Base-by-base conservation (phyloP, 2,113 vertebrate species). In the Anhinga anhinga region DNA sequence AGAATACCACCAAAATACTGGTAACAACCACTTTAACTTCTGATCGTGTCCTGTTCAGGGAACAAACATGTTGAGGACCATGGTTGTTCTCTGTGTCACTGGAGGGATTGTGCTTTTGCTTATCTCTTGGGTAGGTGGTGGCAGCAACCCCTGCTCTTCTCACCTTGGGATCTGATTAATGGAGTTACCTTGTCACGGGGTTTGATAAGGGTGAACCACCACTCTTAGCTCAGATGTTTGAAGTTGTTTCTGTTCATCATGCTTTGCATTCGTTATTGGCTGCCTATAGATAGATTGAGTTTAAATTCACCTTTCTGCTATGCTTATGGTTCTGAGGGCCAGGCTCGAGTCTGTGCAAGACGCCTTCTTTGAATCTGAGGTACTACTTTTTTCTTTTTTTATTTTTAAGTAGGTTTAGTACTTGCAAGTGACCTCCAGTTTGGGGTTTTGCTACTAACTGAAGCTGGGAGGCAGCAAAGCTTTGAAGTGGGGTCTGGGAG, bases 401-500 rank as follows among this genome's bases (percentile, higher is more conserved):
- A 42, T 17, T 50, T 38, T 58, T 1, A 88, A 72, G 61, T 69
- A 69, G 30, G 11, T 73, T 90, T 80, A 86, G 13, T 34, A 62
- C 65, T 94, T 77, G 45, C 69, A 91, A 66, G 72, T 93, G 67
- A 58, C 42, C 10, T 71, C 19, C 32, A 3, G 1, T 93, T 80
- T 61, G 53, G 40, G 58, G 40, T 77, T 82, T 80, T 90, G 36
- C 49, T 86, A 26, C 61, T 72, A 86, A 36, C 50, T 30, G 22
- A 80, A 90, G 49, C 53, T 65, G 34, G 20, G 45, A 77, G 40
- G 49, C 38, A 63, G 61, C 21, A 82, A 90, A 76, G 19, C 93
- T 95, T 95, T 95, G 82, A 95, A 92, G 86, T 81, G 40, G 30
- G 26, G 13, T 62, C 38, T 9, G 7, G 42, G 22, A 93, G 70